phyloP scores from a whole-genome alignment of 2,797 vertebrate genomes.

The Platyrinchus mystaceus region DNA sequence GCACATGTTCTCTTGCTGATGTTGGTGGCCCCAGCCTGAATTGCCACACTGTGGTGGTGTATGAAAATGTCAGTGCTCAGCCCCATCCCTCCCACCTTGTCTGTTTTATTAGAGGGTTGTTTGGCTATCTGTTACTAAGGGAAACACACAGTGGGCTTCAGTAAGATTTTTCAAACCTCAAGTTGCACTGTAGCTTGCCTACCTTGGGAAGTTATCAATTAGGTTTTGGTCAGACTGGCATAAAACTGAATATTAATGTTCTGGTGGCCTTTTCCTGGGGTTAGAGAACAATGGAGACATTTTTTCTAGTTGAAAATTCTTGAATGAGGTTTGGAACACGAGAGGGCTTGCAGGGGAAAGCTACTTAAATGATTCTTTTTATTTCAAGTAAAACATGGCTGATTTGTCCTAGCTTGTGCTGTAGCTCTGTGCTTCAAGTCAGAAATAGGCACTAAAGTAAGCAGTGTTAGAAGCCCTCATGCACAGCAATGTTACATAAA shows the following conservation, averaged over 20 bases:
- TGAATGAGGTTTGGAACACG: background rate
- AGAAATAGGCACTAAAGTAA: background rate
- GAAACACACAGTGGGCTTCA: background rate
- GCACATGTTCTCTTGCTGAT: background rate
- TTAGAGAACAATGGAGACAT: background rate
- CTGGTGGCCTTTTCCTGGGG: background rate
- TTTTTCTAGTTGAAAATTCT: background rate
- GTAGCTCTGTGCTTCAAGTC: background rate
- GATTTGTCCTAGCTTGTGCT: background rate
- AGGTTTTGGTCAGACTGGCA: background rate
- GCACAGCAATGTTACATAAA: background rate
- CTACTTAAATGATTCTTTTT: background rate
- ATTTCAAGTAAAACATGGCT: background rate
- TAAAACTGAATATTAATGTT: background rate
- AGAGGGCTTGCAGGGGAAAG: background rate
- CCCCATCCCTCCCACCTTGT: background rate
- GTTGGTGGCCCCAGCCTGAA: background rate
- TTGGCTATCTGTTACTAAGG: background rate
- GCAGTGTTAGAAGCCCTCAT: background rate
- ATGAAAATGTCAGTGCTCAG: background rate
- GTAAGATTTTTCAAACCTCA: background rate
- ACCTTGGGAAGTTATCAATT: background rate
- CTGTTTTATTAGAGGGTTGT: background rate
- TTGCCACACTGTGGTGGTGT: accelerated
- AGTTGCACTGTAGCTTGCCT: background rate